Conservation (phyloP, 1,140 invertebrate species). For the Macrobrachium rosenbergii region DNA sequence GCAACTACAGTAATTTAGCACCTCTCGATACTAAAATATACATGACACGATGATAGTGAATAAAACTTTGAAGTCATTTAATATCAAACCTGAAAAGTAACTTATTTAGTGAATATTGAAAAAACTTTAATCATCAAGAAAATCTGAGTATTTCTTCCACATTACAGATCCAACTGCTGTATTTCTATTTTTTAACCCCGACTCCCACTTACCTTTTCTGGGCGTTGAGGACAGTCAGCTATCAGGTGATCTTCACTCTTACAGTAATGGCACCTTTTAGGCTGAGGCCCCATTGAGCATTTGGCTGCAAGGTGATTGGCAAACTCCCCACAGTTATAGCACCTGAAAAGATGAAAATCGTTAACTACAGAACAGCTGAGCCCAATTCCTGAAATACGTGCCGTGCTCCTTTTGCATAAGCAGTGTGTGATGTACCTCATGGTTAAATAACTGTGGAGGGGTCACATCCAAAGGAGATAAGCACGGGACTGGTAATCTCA, state of each 20-base stretch:
- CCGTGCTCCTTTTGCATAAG: too few relatives aligned
- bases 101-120: too few relatives aligned
- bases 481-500: too few relatives aligned
- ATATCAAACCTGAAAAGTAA: too few relatives aligned
- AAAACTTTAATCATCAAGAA: background rate
- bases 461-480: too few relatives aligned
- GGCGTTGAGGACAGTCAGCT: constrained; percentile 82
- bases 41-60: too few relatives aligned
- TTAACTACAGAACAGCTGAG: background rate
- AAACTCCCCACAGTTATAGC: constrained; percentile 93
- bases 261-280: constrained; percentile 90
- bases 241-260: constrained; percentile 88
- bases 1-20: too few relatives aligned
- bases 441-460: too few relatives aligned
- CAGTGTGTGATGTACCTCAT: too few relatives aligned
- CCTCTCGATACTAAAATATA: too few relatives aligned
- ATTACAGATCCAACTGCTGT: background rate
- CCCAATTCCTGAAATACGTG: too few relatives aligned
- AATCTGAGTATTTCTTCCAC: background rate
- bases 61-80: too few relatives aligned
- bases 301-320: constrained; percentile 91
- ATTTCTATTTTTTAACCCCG: background rate
- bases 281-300: constrained; percentile 86
- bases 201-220: constrained; percentile 60
- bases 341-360: constrained; percentile 74